A percentile compares a stretch with the other conserved stretches of the same genome.
Evolutionary conservation across 2,888 invertebrate species (phyloP).

Genomic region (Esperia sulphurella): DNA sequence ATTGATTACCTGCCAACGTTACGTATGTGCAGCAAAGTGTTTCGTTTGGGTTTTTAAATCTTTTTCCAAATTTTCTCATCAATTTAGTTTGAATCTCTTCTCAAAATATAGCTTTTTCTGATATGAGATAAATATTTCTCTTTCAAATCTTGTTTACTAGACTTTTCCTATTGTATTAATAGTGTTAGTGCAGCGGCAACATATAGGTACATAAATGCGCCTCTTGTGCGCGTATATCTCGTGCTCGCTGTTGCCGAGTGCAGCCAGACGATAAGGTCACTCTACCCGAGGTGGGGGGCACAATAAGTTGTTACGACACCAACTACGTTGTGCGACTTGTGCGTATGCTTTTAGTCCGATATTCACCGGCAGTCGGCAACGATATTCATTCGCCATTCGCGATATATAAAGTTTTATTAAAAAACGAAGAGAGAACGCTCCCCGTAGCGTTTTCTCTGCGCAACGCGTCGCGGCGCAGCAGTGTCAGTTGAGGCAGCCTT

Average conservation of each 20-base stretch:
- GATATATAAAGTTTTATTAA: slow-evolving; percentile 40
- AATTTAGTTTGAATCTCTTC: too few relatives aligned
- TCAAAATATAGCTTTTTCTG: too few relatives aligned
- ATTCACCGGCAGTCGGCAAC: slow-evolving; percentile 21
- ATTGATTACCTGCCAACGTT: too few relatives aligned
- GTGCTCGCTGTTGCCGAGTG: slow-evolving; percentile 58
- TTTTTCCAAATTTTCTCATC: too few relatives aligned
- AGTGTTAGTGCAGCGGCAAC: slow-evolving; percentile 14
- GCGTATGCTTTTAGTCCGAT: slow-evolving; percentile 11
- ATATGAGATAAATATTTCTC: not conserved
- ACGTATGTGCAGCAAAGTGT: too few relatives aligned
- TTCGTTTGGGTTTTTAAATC: too few relatives aligned
- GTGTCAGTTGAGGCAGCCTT: slow-evolving; percentile 53
- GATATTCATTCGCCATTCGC: slow-evolving; percentile 26
- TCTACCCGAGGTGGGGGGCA: slow-evolving; percentile 60
- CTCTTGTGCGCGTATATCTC: slow-evolving; percentile 36
- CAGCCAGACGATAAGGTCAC: slow-evolving; percentile 69
- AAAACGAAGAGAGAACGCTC: slow-evolving; percentile 46
- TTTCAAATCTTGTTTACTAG: not conserved
- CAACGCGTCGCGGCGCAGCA: slow-evolving; percentile 35
- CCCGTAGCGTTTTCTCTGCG: slow-evolving; percentile 42
- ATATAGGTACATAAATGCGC: slow-evolving; percentile 16
- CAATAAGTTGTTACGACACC: slow-evolving; percentile 50
- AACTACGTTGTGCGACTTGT: slow-evolving; percentile 16
- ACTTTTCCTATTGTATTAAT: not conserved